phyloP scores from a whole-genome alignment of 2,888 invertebrate genomes.

The Mayetiola destructor region DNA sequence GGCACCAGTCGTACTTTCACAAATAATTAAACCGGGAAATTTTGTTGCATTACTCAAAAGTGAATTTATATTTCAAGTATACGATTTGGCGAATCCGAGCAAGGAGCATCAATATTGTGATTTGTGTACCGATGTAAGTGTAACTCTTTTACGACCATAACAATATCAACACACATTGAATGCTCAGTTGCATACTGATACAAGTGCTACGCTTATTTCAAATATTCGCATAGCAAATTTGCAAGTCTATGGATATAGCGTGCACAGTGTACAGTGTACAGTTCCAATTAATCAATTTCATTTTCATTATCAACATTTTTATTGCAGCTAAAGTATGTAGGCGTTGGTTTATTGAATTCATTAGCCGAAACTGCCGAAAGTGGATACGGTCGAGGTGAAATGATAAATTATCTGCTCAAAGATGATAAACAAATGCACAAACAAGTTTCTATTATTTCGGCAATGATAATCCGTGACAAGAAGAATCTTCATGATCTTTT shows the following conservation, averaged over 20 bases:
- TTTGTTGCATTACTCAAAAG: conserved; percentile 32
- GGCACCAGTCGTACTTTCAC: conserved; percentile 2
- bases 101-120: conserved; percentile 17
- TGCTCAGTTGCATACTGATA: too few species aligned
- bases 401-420: conserved; percentile 27
- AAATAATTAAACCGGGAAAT: conserved; percentile 28
- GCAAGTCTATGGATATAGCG: too few species aligned
- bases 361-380: conserved; percentile 33
- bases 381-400: conserved; percentile 33
- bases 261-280: too few species aligned
- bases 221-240: too few species aligned
- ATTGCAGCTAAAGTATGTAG: conserved; percentile 28
- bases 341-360: conserved; percentile 28
- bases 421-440: conserved; percentile 28
- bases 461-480: conserved; percentile 29
- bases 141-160: too few species aligned
- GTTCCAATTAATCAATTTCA: neutral
- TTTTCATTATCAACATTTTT: neutral
- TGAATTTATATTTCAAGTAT: conserved; percentile 30
- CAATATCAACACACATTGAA: too few species aligned
- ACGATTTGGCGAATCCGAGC: conserved; percentile 24
- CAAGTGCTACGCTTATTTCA: too few species aligned
- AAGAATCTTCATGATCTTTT: conserved; percentile 30
- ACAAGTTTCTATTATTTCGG: conserved; percentile 31
- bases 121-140: conserved; percentile 15